Base-by-base conservation (phyloP, 2,888 invertebrate species). In the Catocala sponsa region DNA sequence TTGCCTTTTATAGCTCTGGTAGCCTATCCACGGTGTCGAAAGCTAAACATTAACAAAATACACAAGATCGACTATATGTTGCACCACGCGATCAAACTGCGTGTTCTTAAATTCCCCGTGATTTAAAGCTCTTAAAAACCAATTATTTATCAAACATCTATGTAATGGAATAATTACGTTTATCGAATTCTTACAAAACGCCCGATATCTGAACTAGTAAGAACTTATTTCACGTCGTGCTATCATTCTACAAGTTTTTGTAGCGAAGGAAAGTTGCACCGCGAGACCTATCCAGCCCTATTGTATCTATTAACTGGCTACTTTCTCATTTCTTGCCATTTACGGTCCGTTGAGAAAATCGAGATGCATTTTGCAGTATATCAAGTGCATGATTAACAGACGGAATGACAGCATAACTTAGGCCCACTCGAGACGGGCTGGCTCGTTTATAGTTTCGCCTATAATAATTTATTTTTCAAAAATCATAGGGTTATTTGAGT, bases 281-380 rank as follows among this genome's bases (percentile, higher is more conserved):
- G 84, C 87, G 77, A 85, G 88, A 88, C 89, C 87, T 89, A 91
- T 86, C 85, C 85, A 87, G 91, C 92, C 93, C 94, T 93, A 94
- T 94, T 94, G 94, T 94, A 93, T 93, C 92, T 93, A 93, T 93
- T 93, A 92, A 84, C 85, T 72, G 82, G 85, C 87, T 88, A 92
- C 94, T 94, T 94, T 94, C 94, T 90, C 89, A 91, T 91, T 92
- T 91, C 92, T 85, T 90, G 82, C 94, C 93, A 86, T 93, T 90
- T 92, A 93, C 86, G 91, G 92, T 83, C 83, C 83, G 89, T 86
- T 87, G 89, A 91, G 92, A 92, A 91, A 92, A 91, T 89, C 88
- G 81, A 88, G 90, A 90, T 89, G 86, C 86, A 90, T 89, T 90
- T 86, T 83, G 84, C 69, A 63, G 76, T 75, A 76, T 83, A 86